Base-by-base conservation (phyloP, 1,140 invertebrate genomes). In the Pseudomyrmex cubaensis region DNA sequence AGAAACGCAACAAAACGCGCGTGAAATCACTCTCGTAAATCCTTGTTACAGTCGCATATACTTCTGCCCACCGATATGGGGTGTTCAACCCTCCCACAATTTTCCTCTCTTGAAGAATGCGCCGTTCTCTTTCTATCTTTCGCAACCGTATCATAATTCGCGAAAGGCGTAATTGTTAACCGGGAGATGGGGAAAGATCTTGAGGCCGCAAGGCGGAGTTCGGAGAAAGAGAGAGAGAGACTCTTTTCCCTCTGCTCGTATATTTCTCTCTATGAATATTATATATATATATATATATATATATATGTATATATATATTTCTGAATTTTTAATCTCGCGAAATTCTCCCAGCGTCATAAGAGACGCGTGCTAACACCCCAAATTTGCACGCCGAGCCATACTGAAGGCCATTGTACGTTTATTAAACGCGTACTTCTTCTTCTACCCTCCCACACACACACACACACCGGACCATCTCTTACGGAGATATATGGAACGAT, bases 281-380 rank as follows among this genome's bases (percentile, higher is more conserved):
- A 35, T 35, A 35, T 35, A 44, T 63, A 46, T 90, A 87, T 88
- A 91, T 91, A 35, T 35, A 44, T 69, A 46, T 91, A 22, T 22
- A 25, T 25, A 25, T 25, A 35, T 69, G 25, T 80, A 73, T 74
- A 35, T 66, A 56, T 90, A 87, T 88, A 91, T 91, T 90, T 89
- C 85, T 90, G 85, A 88, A 91, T 92, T 92, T 92, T 92, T 92
- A 92, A 92, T 92, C 90, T 92, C 85, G 90, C 77, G 73, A 89
- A 90, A 87, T 91, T 90, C 35, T 91, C 88, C 86, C 89, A 69
- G 69, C 80, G 62, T 64, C 69, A 70, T 84, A 86, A 83, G 85
- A 73, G 84, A 85, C 78, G 84, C 70, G 67, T 61, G 84, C 70
- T 84, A 74, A 73, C 82, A 76, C 77, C 35, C 46, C 48, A 57